Base-by-base conservation (phyloP, 1,140 invertebrate genomes). In the Lepidurus apus region DNA sequence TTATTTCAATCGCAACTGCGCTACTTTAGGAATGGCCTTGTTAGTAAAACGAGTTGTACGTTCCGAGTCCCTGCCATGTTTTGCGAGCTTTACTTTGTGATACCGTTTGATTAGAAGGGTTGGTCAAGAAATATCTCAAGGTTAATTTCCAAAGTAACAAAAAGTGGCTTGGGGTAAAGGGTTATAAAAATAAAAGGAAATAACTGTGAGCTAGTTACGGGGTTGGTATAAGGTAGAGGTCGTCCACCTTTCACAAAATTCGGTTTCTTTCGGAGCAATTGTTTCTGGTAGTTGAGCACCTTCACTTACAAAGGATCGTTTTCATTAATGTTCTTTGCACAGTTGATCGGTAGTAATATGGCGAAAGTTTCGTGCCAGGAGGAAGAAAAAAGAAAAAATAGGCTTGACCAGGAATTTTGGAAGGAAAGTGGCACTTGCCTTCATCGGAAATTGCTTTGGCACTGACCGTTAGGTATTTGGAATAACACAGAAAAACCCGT, bases 241-340 rank as follows among this genome's bases (percentile, higher is more conserved):
- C 53, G 10, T 65, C 53, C 53, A 65, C 53, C 53, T 65, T 65
- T 21, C 13, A 7, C 1, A 65, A 21, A 21, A 34, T 4, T 34
- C 4, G 3, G 34, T 34, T 34, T 34, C 1, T 34, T 34, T 65
- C 53, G n/a, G 10, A n/a, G 53, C 17, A n/a, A 65, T 65, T 65
- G 53, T 65, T 65, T 65, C 53, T 0, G 53, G 53, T 65, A 65
- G 53, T 65, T 65, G 53, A 65, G 53, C 53, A 65, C 53, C 8
- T 65, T 65, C 53, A 65, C 53, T 65, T 7, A 21, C 53, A 65
- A 65, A 65, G 53, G 5, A 13, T 21, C 53, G n/a, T 65, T 65
- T 21, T 7, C 21, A 17, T 65, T 65, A 65, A 65, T 17, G 53
- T 21, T 65, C 53, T 21, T 21, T 65, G 53, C 53, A 65, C 53